Base-by-base conservation (phyloP, 2,113 vertebrate genomes). In the Hippolais icterina region DNA sequence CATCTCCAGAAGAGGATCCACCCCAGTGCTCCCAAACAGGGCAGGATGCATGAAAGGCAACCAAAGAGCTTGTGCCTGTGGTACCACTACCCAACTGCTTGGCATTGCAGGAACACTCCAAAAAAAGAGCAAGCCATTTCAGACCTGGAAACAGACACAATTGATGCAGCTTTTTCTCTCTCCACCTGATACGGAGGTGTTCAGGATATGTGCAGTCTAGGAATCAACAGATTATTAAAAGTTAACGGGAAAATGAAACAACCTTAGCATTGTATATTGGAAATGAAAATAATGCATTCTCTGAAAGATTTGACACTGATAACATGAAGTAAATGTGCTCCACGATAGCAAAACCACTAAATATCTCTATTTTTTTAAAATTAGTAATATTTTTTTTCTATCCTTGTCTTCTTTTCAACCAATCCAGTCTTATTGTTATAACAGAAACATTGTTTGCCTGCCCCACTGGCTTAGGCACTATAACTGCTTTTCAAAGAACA, bases 71-170 rank as follows among this genome's bases (percentile, higher is more conserved):
- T 72, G 35, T 52, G 17, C 41, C 52, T 41, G 15, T 52, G 23
- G 9, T 63, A 89, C 31, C 11, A 42, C 70, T 54, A 21, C 66
- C 33, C 9, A 4, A 9, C 20, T 74, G 3, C 47, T 50, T 64
- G 56, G 59, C 63, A 41, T 65, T 92, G 46, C 29, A 94, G 68
- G 28, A 87, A 3, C 1, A 2, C 61, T 52, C 50, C 23, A 47
- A 65, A 93, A 91, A 92, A 85, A 33, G n/a, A 95, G 29, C n/a
- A 95, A 90, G 50, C 23, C 75, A 42, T 93, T 91, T 95, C 60
- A 96, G 76, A 91, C 76, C 60, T 47, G 83, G 41, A 82, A 94
- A 65, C 18, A 93, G 75, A 89, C 39, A 74, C 33, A 78, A 90
- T 22, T 28, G 41, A 68, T 31, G 35, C 28, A 82, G 18, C 15